A percentile compares a stretch with the other conserved stretches of the same genome.
phyloP scores from a whole-genome alignment of 2,797 vertebrate species.

The Okamejei kenojei region DNA sequence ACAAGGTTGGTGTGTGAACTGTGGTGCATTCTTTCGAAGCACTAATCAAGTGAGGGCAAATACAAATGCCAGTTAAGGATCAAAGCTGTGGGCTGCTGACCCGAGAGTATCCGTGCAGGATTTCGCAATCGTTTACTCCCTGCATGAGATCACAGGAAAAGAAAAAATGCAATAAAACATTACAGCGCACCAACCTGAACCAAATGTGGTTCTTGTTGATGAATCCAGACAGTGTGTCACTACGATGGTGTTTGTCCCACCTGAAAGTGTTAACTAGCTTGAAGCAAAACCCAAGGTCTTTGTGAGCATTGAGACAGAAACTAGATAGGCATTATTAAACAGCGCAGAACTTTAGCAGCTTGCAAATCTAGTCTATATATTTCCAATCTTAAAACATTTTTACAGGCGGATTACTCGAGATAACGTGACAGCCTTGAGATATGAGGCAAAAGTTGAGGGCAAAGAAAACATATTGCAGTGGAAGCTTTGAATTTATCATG shows the following conservation, averaged over 20 bases:
- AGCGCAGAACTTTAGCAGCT: background rate
- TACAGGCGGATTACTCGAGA: background rate
- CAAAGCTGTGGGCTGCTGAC: background rate
- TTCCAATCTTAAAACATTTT: background rate
- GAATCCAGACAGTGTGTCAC: background rate
- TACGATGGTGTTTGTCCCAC: background rate
- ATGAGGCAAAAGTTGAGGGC: background rate
- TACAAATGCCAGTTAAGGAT: background rate
- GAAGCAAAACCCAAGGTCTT: background rate
- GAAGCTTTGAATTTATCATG: background rate
- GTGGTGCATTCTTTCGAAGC: background rate
- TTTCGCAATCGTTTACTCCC: background rate
- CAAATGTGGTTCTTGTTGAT: background rate
- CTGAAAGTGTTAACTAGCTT: background rate
- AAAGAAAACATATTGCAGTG: background rate
- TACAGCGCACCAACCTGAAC: background rate
- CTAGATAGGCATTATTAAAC: background rate
- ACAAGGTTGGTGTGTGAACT: constrained; percentile 49
- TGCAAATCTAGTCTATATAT: background rate
- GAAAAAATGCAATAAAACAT: background rate
- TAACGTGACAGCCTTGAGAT: background rate
- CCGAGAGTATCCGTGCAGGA: background rate
- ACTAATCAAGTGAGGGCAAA: background rate
- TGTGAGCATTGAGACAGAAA: constrained; percentile 2
- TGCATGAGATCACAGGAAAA: background rate